Conservation (phyloP, 2,797 vertebrate species). For the Graptemys geographica region DNA sequence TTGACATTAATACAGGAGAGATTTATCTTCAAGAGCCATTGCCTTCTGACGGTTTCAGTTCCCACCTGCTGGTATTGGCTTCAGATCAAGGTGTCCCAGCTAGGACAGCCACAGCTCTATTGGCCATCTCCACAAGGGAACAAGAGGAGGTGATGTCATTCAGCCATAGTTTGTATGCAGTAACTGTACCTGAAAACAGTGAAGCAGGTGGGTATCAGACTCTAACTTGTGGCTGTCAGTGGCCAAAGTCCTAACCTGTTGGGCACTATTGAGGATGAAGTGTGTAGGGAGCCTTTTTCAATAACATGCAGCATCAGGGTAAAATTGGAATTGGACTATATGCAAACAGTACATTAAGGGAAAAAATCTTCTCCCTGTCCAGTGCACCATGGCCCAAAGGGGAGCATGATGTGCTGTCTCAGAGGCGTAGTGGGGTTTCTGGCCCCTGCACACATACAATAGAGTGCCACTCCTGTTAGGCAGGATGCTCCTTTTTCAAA, state of each 20-base stretch:
- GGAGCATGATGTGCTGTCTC: background rate
- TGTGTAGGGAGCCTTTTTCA: background rate
- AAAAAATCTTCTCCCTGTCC: background rate
- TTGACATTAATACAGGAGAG: slow-evolving; percentile 84
- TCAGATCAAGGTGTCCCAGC: slow-evolving; percentile 85
- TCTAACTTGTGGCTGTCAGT: background rate
- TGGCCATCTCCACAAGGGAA: slow-evolving; percentile 86
- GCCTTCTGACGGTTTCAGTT: slow-evolving; percentile 78
- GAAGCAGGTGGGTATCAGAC: slow-evolving; percentile 82
- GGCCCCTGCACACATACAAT: background rate
- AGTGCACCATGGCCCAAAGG: background rate
- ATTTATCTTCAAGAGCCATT: slow-evolving; percentile 82
- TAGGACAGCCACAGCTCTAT: slow-evolving; percentile 84
- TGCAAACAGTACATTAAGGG: background rate
- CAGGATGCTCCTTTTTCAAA: background rate
- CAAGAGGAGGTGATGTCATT: slow-evolving; percentile 85
- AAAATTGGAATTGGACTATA: background rate
- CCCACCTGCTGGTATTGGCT: slow-evolving; percentile 83
- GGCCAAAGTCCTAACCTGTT: background rate
- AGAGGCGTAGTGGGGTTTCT: background rate
- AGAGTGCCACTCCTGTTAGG: background rate
- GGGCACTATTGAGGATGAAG: background rate
- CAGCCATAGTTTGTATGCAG: slow-evolving; percentile 84
- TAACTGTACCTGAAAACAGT: slow-evolving; percentile 87
- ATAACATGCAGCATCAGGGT: background rate